Conservation (phyloP, 2,797 vertebrate species). For the Poecilia gillii region DNA sequence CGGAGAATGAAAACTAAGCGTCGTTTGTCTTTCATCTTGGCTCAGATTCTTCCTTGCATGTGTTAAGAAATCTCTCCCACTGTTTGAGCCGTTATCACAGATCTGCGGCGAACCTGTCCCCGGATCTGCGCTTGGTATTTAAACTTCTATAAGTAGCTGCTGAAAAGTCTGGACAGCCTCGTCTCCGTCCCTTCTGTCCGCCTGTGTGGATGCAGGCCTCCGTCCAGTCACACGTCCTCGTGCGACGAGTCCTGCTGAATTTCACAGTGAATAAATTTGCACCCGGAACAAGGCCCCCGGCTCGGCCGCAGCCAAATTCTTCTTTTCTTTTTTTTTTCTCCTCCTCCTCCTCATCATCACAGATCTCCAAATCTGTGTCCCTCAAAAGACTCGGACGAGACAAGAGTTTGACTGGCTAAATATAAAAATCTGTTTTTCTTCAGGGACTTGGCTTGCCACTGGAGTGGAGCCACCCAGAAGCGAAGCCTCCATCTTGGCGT, state of each 20-base stretch:
- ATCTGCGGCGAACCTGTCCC: not conserved
- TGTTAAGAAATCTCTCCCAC: conserved; percentile 19
- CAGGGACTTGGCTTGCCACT: conserved; percentile 73
- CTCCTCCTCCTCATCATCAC: conserved; percentile 27
- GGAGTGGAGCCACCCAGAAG: conserved; percentile 77
- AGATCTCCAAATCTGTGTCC: conserved; percentile 48
- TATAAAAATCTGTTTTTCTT: conserved; percentile 65
- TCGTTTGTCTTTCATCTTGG: not conserved
- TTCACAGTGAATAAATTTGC: conserved; percentile 81
- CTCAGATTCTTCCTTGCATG: conserved; percentile 1
- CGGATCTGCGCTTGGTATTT: conserved; percentile 23
- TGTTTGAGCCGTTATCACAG: conserved; percentile 14
- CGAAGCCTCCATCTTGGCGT: conserved; percentile 78
- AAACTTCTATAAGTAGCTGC: conserved; percentile 43
- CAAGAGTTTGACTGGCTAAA: conserved; percentile 53
- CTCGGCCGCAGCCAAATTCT: conserved; percentile 59
- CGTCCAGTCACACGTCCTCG: conserved; percentile 74
- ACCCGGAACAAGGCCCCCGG: conserved; percentile 60
- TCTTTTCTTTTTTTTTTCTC: not conserved
- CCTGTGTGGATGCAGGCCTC: conserved; percentile 59
- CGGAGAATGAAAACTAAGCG: not conserved
- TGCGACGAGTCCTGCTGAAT: conserved; percentile 64
- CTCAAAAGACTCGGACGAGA: conserved; percentile 34
- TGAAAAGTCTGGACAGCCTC: conserved; percentile 52
- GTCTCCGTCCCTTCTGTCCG: conserved; percentile 66